A percentile compares a stretch with the other conserved stretches of the same genome.
Conservation (phyloP, 2,113 vertebrate genomes). For the Gnathonemus longibarbis region DNA sequence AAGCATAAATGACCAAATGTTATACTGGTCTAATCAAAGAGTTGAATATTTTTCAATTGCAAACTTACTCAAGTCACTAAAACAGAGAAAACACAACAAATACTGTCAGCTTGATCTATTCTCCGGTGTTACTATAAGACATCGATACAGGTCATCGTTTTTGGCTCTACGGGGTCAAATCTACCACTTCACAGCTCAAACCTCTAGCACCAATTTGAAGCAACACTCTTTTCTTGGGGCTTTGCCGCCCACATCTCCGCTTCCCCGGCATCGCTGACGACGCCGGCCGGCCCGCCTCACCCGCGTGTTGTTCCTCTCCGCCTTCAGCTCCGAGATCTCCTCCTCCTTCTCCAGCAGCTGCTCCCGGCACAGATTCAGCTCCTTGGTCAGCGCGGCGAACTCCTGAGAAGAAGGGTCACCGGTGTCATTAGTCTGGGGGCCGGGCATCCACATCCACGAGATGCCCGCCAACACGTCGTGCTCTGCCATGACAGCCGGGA, state of each 20-base stretch:
- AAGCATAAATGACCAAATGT: not conserved
- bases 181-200: not conserved
- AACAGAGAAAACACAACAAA: not conserved
- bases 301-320: conserved; percentile 93
- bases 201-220: not conserved
- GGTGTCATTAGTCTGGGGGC: not conserved
- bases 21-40: not conserved
- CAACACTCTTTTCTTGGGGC: not conserved
- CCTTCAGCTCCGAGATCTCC: conserved; percentile 93
- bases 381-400: conserved; percentile 91
- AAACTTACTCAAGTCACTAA: not conserved
- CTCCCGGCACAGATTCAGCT: conserved; percentile 87
- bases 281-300: conserved; percentile 48
- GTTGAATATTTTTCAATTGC: not conserved
- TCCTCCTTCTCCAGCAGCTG: conserved; percentile 95
- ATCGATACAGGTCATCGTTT: not conserved
- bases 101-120: not conserved
- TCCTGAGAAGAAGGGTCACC: conserved; percentile 61
- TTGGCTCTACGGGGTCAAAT: not conserved
- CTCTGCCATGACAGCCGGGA: not conserved
- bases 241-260: not conserved
- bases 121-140: not conserved
- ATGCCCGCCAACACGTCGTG: not conserved
- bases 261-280: not conserved
- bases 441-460: not conserved